Conservation (phyloP, 2,888 invertebrate genomes). For the Troides aeacus region DNA sequence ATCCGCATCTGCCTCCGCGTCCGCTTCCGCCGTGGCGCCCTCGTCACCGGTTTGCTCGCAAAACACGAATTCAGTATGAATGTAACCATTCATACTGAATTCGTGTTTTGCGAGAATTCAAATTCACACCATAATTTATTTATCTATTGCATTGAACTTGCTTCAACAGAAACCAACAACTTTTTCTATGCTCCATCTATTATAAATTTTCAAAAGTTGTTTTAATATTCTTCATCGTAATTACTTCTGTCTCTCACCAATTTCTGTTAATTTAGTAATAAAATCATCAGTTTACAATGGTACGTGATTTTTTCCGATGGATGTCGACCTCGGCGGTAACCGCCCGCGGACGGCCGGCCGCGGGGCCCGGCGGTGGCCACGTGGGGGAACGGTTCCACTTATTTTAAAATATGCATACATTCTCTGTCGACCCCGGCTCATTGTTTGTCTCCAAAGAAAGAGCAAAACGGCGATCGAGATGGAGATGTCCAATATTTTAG, state of each 20-base stretch:
- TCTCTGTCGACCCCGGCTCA: constrained; percentile 75
- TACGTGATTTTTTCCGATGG: not conserved
- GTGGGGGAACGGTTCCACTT: constrained; percentile 59
- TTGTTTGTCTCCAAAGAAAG: constrained; percentile 75
- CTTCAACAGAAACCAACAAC: constrained; percentile 34
- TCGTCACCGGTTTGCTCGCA: not conserved
- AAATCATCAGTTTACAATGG: too few species aligned
- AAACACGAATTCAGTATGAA: constrained; percentile 51
- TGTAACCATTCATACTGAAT: constrained; percentile 44
- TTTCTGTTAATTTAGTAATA: too few species aligned
- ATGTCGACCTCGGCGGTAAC: not conserved
- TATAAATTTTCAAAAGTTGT: constrained; percentile 8
- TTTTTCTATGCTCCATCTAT: constrained; percentile 28
- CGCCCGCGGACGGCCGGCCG: not conserved
- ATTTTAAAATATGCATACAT: constrained; percentile 75
- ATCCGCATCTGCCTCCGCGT: not conserved
- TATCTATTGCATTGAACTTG: constrained; percentile 57
- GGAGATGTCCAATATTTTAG: constrained; percentile 81
- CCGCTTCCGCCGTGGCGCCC: not conserved
- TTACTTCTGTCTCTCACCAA: constrained; percentile 27
- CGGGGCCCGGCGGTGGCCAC: constrained; percentile 33
- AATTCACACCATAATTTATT: constrained; percentile 61
- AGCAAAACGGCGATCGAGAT: constrained; percentile 75
- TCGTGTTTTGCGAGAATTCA: constrained; percentile 8
- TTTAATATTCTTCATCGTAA: constrained; percentile 30